Percentiles rank a stretch among this genome's conserved stretches.
Evolutionary conservation across 2,113 vertebrate genomes (phyloP).

Genomic region (Lophura nycthemera): DNA sequence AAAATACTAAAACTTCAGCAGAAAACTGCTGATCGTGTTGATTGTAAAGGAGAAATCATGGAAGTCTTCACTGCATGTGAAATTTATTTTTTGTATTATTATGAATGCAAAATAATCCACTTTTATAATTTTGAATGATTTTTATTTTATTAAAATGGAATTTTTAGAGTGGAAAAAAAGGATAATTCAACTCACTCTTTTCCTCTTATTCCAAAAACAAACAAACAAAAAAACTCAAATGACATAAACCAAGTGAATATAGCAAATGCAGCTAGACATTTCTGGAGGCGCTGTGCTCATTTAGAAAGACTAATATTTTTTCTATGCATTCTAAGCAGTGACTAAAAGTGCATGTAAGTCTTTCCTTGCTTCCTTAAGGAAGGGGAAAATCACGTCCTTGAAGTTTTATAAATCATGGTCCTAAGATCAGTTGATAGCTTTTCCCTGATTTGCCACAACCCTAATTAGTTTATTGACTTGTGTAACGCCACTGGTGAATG

Average conservation of each 20-base stretch:
- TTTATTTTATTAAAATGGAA: not conserved
- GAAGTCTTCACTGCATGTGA: not conserved
- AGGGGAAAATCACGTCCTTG: not conserved
- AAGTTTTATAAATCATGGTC: not conserved
- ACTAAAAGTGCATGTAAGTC: not conserved
- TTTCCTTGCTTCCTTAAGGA: not conserved
- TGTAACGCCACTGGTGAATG: slow-evolving; percentile 20
- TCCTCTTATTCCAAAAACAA: not conserved
- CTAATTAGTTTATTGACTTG: slow-evolving; percentile 68
- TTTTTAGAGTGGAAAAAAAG: not conserved
- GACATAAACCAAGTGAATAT: not conserved
- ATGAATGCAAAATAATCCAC: not conserved
- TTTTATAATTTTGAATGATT: not conserved
- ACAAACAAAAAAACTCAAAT: not conserved
- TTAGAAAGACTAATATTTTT: not conserved
- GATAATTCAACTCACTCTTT: not conserved
- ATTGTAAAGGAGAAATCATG: not conserved
- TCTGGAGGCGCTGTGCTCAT: not conserved
- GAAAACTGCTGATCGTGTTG: not conserved
- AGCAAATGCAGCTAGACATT: not conserved
- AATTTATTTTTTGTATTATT: not conserved
- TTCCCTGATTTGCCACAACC: slow-evolving; percentile 33
- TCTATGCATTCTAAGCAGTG: not conserved
- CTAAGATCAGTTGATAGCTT: not conserved
- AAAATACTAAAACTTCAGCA: not conserved